phyloP scores from a whole-genome alignment of 1,140 invertebrate genomes.

The Drosophila obscura region DNA sequence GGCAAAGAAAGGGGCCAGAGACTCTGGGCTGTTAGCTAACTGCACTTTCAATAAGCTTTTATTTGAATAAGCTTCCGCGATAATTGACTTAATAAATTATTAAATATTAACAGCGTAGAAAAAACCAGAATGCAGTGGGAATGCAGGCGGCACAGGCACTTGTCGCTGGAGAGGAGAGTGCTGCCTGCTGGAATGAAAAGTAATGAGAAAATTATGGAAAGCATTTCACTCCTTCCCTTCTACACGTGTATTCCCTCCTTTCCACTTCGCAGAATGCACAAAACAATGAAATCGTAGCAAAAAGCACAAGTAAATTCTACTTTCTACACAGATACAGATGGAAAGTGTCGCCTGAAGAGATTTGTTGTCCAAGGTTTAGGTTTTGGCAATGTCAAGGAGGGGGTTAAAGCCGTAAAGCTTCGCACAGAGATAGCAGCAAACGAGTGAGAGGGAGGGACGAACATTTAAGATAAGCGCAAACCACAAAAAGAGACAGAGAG shows the following conservation, averaged over 20 bases:
- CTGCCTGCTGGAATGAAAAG: conserved; percentile 56
- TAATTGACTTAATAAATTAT: conserved; percentile 80
- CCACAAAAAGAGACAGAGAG: neutral
- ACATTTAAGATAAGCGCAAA: neutral
- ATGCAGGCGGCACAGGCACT: neutral
- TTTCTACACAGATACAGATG: conserved; percentile 3
- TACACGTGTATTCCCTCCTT: conserved; percentile 1
- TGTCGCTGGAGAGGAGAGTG: conserved; percentile 4
- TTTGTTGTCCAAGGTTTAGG: conserved; percentile 58
- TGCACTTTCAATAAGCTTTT: conserved; percentile 70
- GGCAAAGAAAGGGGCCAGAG: conserved; percentile 18
- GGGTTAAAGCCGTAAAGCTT: conserved; percentile 13
- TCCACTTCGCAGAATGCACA: neutral
- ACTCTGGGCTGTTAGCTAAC: conserved; percentile 29
- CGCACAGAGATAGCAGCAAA: neutral
- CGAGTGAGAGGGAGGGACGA: neutral
- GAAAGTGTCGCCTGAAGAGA: conserved; percentile 27
- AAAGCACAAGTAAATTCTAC: neutral
- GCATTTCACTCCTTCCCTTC: neutral
- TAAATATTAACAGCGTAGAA: conserved; percentile 64
- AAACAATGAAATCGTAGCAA: neutral
- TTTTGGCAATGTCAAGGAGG: conserved; percentile 29
- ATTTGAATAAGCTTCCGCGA: conserved; percentile 72
- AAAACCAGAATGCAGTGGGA: conserved; percentile 61
- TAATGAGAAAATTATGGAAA: conserved; percentile 73